These are phyloP conservation scores for Sitodiplosis mosellana DNA, from an alignment of 1,140 invertebrate species.

Conservation along the genomic window DNA sequence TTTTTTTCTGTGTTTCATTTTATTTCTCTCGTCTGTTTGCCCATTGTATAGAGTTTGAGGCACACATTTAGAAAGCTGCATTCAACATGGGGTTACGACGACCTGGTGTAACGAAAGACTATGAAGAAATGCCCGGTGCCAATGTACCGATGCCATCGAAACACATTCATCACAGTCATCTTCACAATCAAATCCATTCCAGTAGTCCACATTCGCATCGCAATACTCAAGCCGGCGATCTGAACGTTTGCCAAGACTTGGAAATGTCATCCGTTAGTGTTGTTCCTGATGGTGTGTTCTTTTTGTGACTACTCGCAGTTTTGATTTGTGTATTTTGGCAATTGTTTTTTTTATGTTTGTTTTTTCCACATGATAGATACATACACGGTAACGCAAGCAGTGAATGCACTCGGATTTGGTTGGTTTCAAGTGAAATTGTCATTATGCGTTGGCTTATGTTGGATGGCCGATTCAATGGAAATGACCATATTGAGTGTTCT, in stretches of 20 bases:
- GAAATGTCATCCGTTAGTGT: conserved; percentile 66
- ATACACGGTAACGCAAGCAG: conserved; percentile 87
- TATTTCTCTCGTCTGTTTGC: no score
- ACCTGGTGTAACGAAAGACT: not conserved
- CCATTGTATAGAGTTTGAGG: no score
- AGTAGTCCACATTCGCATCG: not conserved
- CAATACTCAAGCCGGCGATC: not conserved
- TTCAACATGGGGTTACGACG: conserved; percentile 1
- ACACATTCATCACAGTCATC: no score
- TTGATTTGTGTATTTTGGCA: not conserved
- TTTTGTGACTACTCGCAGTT: not conserved
- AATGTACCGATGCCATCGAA: not conserved
- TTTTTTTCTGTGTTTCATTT: no score
- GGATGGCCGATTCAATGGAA: conserved; percentile 98
- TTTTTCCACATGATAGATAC: conserved; percentile 42
- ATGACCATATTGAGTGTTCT: conserved; percentile 93
- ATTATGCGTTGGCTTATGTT: conserved; percentile 67
- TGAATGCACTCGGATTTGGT: conserved; percentile 90
- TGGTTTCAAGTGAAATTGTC: conserved; percentile 87
- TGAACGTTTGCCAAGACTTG: conserved; percentile 29
- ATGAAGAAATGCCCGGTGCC: conserved; percentile 1
- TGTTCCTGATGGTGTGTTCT: conserved; percentile 62
- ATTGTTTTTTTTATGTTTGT: conserved; percentile 8
- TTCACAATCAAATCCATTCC: no score
- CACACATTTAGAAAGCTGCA: not conserved